These are phyloP conservation scores for chimpanzee (Pan troglodytes) DNA, from an alignment of 2,113 vertebrate genomes.

Conservation along the genomic window NHGRI_mPanTro3-v2.1_pri NC_072412.2:43572001-43572500, in stretches of 20 bases:
- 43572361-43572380: neutral
- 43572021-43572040: no score
- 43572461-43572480: neutral
- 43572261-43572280: neutral
- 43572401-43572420: neutral
- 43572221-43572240: neutral
- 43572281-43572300: constrained; percentile 18
- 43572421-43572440: neutral
- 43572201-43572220: neutral
- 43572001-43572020: no score
- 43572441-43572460: neutral
- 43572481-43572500: neutral
- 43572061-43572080: no score
- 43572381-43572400: neutral
- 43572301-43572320: neutral
- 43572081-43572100: no score
- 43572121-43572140: no score
- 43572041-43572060: no score
- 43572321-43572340: neutral
- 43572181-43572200: neutral
- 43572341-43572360: neutral
- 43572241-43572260: neutral
- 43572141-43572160: neutral
- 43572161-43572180: neutral
- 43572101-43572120: no score